Evolutionary conservation across 1,140 invertebrate genomes (phyloP).

Genomic region (Trachymyrmex cornetzi): DNA sequence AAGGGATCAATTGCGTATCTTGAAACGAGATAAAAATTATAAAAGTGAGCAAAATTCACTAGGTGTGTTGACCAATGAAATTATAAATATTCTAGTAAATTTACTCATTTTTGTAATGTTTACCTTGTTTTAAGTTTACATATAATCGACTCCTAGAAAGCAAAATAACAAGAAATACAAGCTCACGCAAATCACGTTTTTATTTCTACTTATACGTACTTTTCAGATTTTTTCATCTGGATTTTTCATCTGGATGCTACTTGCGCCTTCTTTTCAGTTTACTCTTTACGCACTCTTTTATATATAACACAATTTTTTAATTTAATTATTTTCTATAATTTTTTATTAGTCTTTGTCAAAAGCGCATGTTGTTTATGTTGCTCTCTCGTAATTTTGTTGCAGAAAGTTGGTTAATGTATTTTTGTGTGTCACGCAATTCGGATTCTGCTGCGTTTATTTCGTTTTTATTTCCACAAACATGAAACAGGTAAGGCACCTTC

Average conservation of each 20-base stretch:
- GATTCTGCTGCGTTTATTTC: slow-evolving; percentile 98
- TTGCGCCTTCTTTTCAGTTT: slow-evolving; percentile 11
- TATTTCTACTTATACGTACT: neutral
- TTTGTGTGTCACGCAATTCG: slow-evolving; percentile 96
- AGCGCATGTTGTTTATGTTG: slow-evolving; percentile 67
- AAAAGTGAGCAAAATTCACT: no score
- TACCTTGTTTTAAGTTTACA: no score
- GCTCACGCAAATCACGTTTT: neutral
- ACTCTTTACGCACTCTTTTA: neutral
- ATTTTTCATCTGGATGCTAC: neutral
- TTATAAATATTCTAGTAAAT: no score
- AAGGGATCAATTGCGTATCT: no score
- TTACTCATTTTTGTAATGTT: no score
- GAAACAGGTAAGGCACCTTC: slow-evolving; percentile 88
- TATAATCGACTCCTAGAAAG: neutral
- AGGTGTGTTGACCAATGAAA: no score
- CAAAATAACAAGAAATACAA: slow-evolving; percentile 18
- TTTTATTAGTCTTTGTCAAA: neutral
- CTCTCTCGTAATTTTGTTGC: slow-evolving; percentile 78
- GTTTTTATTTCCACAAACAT: slow-evolving; percentile 96
- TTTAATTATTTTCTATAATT: slow-evolving; percentile 34
- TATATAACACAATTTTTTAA: neutral
- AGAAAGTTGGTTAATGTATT: slow-evolving; percentile 91
- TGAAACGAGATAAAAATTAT: no score
- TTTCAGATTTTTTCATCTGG: neutral